Base-by-base conservation (phyloP, 2,113 vertebrate genomes). In the Lamprotornis superbus region DNA sequence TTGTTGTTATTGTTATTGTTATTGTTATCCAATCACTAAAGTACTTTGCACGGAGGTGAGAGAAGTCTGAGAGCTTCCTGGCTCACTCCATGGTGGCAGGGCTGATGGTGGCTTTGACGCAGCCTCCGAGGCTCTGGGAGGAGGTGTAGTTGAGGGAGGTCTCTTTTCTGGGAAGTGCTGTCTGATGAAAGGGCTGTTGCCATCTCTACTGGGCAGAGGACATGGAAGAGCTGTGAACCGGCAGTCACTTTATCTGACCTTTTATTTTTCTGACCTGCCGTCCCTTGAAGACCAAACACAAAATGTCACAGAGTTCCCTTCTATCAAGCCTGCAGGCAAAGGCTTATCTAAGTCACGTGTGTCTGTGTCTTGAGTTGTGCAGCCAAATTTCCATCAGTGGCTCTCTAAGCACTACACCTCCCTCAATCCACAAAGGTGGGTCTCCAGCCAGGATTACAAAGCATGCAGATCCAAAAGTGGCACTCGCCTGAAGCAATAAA, bases 231-330 rank as follows among this genome's bases (percentile, higher is more conserved):
- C 74, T 23, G 33, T 20, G 64, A 93, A 31, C 20, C 0, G 0
- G 27, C 56, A 63, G 73, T 27, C 60, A 87, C 47, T 67, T 88
- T 90, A 88, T 95, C 82, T 93, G 93, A 94, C 93, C 85, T 92
- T 80, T 89, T 42, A 12, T 80, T 86, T 80, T 27, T 40, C 59
- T 4, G 57, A 63, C 93, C 89, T 83, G 89, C 70, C 91, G 89
- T 86, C 47, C 52, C 55, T 15, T 1, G 33, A 50, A 69, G 76
- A 37, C 37, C 8, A 42, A 69, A 49, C 27, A 19, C 50, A 56
- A 63, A 89, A 83, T 90, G 74, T 97, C 94, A 94, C 0, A 0
- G 60, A 65, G 88, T 59, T 93, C 79, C 71, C 59, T 69, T 33
- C 50, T 80, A 47, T 67, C 79, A 8, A 46, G 71, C 31, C 75